Conservation (phyloP, 2,888 invertebrate species). For the Spodoptera picta region DNA sequence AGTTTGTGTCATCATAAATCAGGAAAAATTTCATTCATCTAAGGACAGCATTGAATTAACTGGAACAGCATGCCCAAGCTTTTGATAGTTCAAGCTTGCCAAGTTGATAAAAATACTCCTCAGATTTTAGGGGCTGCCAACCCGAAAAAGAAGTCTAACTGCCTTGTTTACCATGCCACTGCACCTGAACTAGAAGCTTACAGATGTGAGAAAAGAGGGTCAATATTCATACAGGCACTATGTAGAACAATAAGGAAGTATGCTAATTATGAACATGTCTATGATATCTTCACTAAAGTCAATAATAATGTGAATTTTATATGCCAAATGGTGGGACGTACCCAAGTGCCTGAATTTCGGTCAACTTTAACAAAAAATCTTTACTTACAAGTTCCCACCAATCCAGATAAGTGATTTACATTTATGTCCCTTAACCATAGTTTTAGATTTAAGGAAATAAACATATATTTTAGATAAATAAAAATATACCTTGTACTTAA, state of each 20-base stretch:
- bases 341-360: constrained; percentile 78
- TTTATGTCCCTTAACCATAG: too few relatives aligned
- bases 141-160: constrained; percentile 73
- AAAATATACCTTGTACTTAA: too few relatives aligned
- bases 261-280: constrained; percentile 72
- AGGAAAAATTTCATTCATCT: constrained; percentile 79
- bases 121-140: constrained; percentile 72
- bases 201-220: constrained; percentile 73
- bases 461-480: too few relatives aligned
- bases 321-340: constrained; percentile 62
- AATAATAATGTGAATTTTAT: constrained; percentile 67
- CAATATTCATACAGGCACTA: constrained; percentile 80
- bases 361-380: constrained; percentile 78
- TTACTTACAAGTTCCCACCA: constrained; percentile 66
- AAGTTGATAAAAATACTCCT: constrained; percentile 67
- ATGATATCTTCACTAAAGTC: constrained; percentile 79
- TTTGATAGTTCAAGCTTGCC: constrained; percentile 82
- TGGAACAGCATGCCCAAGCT: constrained; percentile 76
- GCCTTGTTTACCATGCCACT: constrained; percentile 82
- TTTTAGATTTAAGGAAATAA: too few relatives aligned
- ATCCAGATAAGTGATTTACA: background rate
- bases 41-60: constrained; percentile 70
- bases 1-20: constrained; percentile 81
- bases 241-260: constrained; percentile 68
- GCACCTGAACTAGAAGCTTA: constrained; percentile 81